A percentile compares a stretch with the other conserved stretches of the same genome.
Conservation (phyloP, 2,888 invertebrate species). For the Rhamnusium bicolor region DNA sequence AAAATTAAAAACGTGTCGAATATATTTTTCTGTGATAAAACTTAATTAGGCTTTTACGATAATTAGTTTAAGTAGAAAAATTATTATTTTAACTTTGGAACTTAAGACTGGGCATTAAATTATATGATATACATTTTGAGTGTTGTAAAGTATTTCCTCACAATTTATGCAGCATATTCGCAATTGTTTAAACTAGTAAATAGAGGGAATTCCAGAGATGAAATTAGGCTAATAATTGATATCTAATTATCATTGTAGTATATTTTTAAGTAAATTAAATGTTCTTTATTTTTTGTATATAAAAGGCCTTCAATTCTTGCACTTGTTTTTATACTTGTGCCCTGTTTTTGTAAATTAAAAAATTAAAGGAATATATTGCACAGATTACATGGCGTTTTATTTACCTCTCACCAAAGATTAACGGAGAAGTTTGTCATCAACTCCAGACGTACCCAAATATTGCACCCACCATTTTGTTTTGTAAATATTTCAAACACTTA, state of each 20-base stretch:
- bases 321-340: conserved; percentile 20
- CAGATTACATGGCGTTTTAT: conserved; percentile 8
- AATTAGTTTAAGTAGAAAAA: conserved; percentile 40
- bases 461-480: too few species aligned
- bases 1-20: conserved; percentile 37
- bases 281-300: conserved; percentile 31
- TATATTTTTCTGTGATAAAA: conserved; percentile 55
- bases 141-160: conserved; percentile 7
- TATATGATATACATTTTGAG: neutral
- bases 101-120: conserved; percentile 43
- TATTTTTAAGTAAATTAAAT: conserved; percentile 23
- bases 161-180: neutral
- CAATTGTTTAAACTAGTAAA: neutral
- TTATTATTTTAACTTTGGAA: conserved; percentile 40
- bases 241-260: neutral
- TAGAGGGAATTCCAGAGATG: neutral
- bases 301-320: conserved; percentile 6
- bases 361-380: conserved; percentile 28
- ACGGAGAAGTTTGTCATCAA: too few species aligned
- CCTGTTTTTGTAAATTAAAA: conserved; percentile 16
- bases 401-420: neutral
- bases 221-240: neutral
- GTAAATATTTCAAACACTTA: too few species aligned
- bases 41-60: conserved; percentile 41
- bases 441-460: too few species aligned